phyloP scores from a whole-genome alignment of 2,113 vertebrate species.

The Campylomormyrus tamandua region DNA sequence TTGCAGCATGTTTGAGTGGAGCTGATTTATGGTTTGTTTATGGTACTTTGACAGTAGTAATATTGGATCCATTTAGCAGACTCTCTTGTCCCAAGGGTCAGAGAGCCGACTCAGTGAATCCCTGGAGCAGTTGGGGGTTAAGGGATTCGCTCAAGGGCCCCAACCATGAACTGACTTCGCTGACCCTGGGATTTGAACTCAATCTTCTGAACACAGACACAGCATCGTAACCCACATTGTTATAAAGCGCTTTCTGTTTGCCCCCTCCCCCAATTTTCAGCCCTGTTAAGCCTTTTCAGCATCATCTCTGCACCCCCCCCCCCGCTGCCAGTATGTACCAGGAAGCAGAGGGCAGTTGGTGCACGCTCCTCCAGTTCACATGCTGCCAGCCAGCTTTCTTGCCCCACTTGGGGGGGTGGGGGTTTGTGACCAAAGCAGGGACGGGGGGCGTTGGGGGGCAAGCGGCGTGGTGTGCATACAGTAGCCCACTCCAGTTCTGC shows the following conservation, averaged over 20 bases:
- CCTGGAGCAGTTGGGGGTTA: neutral
- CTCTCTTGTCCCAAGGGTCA: neutral
- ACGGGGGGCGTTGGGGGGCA: neutral
- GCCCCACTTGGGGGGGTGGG: neutral
- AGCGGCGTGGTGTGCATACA: neutral
- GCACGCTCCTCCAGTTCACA: neutral
- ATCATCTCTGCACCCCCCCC: neutral
- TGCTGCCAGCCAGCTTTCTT: neutral
- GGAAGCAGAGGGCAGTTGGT: neutral
- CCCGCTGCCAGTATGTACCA: neutral
- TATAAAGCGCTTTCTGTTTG: neutral
- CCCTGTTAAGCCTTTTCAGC: neutral
- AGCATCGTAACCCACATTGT: neutral
- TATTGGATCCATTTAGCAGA: neutral
- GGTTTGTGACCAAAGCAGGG: neutral
- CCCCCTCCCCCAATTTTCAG: neutral
- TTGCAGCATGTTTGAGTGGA: neutral
- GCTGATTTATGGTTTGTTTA: neutral
- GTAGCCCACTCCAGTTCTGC: neutral
- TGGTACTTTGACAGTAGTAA: neutral
- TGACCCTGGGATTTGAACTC: neutral
- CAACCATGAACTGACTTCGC: neutral
- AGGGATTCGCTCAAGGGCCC: neutral
- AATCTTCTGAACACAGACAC: neutral
- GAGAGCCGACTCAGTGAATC: neutral